These are phyloP conservation scores for Haemorhous mexicanus DNA, from an alignment of 2,113 vertebrate genomes.

Conservation along the genomic window DNA sequence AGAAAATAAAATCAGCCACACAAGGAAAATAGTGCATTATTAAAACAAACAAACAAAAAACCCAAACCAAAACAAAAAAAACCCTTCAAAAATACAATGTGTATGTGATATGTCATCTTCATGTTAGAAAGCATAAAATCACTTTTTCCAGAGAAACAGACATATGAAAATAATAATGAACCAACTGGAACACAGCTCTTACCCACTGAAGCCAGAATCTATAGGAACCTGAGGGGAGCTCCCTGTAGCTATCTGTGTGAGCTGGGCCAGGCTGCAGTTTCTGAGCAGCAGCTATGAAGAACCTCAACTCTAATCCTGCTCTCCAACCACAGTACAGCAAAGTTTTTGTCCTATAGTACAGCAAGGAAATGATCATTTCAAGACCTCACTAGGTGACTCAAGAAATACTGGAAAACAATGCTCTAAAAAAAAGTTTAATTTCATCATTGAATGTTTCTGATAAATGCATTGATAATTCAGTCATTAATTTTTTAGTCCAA, in stretches of 20 bases:
- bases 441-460: neutral
- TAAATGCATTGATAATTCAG: neutral
- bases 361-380: neutral
- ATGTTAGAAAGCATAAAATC: neutral
- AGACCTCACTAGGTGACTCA: neutral
- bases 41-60: neutral
- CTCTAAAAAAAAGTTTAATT: neutral
- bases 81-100: too few relatives aligned
- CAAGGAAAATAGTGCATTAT: neutral
- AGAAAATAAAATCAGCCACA: neutral
- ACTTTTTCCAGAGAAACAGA: neutral
- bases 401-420: neutral
- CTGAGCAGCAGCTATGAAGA: neutral
- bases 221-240: neutral
- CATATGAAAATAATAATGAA: neutral
- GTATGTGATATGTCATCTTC: neutral
- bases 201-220: neutral
- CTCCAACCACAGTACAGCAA: neutral
- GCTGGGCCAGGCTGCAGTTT: neutral
- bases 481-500: neutral
- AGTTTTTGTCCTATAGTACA: neutral
- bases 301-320: neutral
- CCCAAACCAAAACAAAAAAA: too few relatives aligned
- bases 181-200: neutral
- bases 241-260: rapidly evolving